These are phyloP conservation scores for Antennarius maculatus DNA, from an alignment of 2,797 vertebrate genomes.

Conservation along the genomic window DNA sequence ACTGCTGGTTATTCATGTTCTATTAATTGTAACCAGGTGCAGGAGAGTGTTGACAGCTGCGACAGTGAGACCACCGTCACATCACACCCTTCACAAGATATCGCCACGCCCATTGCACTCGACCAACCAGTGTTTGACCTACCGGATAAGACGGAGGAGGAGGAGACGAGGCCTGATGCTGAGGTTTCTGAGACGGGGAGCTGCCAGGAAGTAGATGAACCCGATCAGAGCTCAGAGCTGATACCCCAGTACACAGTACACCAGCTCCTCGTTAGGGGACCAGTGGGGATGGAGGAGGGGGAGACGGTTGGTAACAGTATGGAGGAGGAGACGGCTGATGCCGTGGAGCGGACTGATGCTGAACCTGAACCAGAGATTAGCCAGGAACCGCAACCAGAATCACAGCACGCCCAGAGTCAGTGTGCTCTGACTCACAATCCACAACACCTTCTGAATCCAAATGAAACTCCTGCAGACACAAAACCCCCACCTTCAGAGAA, in stretches of 20 bases:
- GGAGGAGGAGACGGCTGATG: background rate
- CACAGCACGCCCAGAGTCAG: conserved; percentile 39
- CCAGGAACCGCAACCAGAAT: conserved; percentile 23
- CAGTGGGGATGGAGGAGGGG: background rate
- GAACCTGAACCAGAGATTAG: background rate
- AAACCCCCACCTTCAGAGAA: conserved; percentile 5
- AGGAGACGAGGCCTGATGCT: conserved; percentile 21
- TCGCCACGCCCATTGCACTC: conserved; percentile 76
- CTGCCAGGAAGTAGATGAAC: conserved; percentile 40
- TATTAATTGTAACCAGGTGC: conserved; percentile 78
- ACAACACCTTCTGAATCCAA: conserved; percentile 20
- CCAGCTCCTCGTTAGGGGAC: conserved; percentile 76
- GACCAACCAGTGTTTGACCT: conserved; percentile 77
- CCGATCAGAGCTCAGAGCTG: conserved; percentile 59
- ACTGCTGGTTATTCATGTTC: background rate
- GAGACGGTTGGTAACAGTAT: no score
- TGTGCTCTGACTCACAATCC: conserved; percentile 40
- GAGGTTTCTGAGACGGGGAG: conserved; percentile 38
- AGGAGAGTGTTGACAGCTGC: conserved; percentile 95
- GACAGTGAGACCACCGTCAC: conserved; percentile 97
- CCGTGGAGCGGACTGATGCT: background rate
- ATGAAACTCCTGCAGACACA: background rate
- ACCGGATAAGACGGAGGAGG: conserved; percentile 43
- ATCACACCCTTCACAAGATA: conserved; percentile 82
- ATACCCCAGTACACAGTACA: conserved; percentile 82